Evolutionary conservation across 2,797 vertebrate genomes (phyloP).

Genomic region (Bucorvus abyssinicus): DNA sequence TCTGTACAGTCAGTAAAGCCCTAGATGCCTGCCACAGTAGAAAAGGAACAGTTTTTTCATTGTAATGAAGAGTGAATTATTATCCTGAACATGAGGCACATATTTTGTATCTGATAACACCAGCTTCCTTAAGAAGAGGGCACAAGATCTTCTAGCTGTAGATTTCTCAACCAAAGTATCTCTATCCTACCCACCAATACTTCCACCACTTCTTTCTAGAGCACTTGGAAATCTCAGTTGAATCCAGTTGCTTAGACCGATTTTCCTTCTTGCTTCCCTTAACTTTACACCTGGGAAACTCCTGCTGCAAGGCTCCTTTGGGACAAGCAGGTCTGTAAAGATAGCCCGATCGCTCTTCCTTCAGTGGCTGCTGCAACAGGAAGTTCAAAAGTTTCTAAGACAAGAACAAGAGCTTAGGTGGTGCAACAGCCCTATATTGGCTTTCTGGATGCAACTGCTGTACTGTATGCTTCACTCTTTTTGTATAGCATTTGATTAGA

Average conservation of each 20-base stretch:
- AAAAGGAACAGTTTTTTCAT: background rate
- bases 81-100: background rate
- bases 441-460: background rate
- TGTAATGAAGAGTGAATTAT: background rate
- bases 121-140: background rate
- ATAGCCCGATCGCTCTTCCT: rapidly evolving
- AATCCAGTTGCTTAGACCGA: background rate
- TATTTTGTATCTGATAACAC: background rate
- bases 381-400: background rate
- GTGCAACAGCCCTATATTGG: background rate
- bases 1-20: background rate
- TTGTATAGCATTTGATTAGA: background rate
- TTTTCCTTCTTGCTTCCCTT: background rate
- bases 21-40: background rate
- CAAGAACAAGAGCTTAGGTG: background rate
- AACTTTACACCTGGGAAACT: background rate
- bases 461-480: background rate
- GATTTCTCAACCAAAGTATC: background rate
- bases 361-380: background rate
- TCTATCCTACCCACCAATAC: background rate
- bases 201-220: background rate
- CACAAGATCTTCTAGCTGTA: background rate
- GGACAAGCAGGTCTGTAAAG: background rate
- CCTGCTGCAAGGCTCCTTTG: background rate
- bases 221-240: background rate